A percentile compares a stretch with the other conserved stretches of the same genome.
These are phyloP conservation scores for Xenopus borealis DNA, from an alignment of 2,113 vertebrate genomes.

Conservation along the genomic window DNA sequence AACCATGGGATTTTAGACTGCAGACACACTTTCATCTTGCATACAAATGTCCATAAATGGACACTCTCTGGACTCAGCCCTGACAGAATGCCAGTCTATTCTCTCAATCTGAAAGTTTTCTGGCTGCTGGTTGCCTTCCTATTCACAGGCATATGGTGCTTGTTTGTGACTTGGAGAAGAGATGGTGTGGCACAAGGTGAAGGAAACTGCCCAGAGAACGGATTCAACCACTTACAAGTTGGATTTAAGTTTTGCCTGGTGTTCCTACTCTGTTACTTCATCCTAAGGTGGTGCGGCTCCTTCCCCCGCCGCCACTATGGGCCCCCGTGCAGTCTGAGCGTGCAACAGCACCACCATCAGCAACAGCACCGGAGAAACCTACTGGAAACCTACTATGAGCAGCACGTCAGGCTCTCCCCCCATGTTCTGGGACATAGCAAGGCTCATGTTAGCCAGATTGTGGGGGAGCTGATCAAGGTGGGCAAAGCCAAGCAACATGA, in stretches of 20 bases:
- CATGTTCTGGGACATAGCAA: conserved; percentile 85
- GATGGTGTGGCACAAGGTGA: conserved; percentile 5
- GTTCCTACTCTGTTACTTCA: conserved; percentile 58
- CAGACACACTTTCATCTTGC: background rate
- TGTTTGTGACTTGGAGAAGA: conserved; percentile 57
- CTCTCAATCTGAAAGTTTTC: conserved; percentile 65
- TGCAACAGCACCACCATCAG: conserved; percentile 16
- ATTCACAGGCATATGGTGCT: conserved; percentile 62
- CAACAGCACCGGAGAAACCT: conserved; percentile 47
- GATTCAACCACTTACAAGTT: conserved; percentile 53
- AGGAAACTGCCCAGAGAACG: conserved; percentile 38
- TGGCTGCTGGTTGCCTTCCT: conserved; percentile 68
- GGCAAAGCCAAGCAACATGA: conserved; percentile 63
- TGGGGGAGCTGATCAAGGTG: conserved; percentile 73
- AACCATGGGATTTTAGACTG: background rate
- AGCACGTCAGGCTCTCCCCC: conserved; percentile 74
- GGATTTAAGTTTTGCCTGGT: conserved; percentile 50
- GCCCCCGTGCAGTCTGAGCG: background rate
- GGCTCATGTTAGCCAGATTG: conserved; percentile 77
- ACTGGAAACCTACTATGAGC: conserved; percentile 71
- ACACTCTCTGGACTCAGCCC: background rate
- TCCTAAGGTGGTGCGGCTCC: conserved; percentile 57
- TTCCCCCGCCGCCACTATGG: conserved; percentile 8
- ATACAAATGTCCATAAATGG: too few relatives aligned
- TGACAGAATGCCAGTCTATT: conserved; percentile 62